A percentile compares a stretch with the other conserved stretches of the same genome.
Evolutionary conservation across 1,140 invertebrate species (phyloP).

Genomic region (Calosoma granatense): DNA sequence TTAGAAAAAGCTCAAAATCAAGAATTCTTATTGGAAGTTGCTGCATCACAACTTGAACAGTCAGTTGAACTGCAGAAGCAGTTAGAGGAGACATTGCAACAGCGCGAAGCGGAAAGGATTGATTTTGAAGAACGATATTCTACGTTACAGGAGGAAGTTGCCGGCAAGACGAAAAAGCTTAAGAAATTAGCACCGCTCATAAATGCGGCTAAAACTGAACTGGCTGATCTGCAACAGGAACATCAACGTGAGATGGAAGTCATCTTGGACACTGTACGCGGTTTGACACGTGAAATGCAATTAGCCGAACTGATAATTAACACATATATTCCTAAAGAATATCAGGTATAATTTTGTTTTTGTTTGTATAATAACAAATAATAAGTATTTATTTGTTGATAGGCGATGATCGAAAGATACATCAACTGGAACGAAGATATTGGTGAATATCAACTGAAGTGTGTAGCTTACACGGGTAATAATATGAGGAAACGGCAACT

Average conservation of each 20-base stretch:
- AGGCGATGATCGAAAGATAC: slow-evolving; percentile 86
- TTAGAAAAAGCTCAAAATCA: slow-evolving; percentile 97
- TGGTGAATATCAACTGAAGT: slow-evolving; percentile 95
- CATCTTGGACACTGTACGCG: slow-evolving; percentile 82
- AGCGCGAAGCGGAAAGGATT: slow-evolving; percentile 67
- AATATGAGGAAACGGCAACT: slow-evolving; percentile 75
- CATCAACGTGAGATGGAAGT: slow-evolving; percentile 95
- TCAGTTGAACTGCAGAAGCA: slow-evolving; percentile 72
- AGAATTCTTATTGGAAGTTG: slow-evolving; percentile 70
- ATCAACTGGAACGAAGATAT: slow-evolving; percentile 97
- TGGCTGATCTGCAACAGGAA: slow-evolving; percentile 83
- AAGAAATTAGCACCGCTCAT: slow-evolving; percentile 77
- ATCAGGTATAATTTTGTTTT: slow-evolving; percentile 45
- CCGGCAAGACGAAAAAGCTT: slow-evolving; percentile 86
- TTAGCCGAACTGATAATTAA: slow-evolving; percentile 78
- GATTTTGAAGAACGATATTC: slow-evolving; percentile 96
- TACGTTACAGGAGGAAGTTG: slow-evolving; percentile 85
- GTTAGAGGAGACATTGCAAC: slow-evolving; percentile 64
- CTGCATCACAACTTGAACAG: slow-evolving; percentile 81
- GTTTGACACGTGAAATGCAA: slow-evolving; percentile 82
- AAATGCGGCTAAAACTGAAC: slow-evolving; percentile 73
- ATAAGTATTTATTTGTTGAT: not conserved
- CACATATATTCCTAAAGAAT: slow-evolving; percentile 86
- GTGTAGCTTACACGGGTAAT: slow-evolving; percentile 97
- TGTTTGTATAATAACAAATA: not conserved